These are phyloP conservation scores for Zophobas atratus DNA, from an alignment of 1,140 invertebrate genomes.

Conservation along the genomic window DNA sequence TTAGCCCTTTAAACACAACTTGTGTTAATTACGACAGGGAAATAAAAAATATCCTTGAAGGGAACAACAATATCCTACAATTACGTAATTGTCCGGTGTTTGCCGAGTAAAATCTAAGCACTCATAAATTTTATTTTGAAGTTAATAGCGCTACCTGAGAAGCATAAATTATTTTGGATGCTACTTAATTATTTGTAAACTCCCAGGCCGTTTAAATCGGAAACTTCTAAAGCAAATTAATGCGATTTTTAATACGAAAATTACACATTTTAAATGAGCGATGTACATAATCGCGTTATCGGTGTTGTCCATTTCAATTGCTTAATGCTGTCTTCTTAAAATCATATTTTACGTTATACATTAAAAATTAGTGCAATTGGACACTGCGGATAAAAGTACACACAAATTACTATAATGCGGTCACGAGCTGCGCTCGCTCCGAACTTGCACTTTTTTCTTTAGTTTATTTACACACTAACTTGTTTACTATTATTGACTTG, in stretches of 20 bases:
- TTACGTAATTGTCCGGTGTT: not conserved
- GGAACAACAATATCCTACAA: not conserved
- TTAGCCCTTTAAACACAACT: not conserved
- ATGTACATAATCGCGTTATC: not conserved
- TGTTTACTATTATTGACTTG: too few relatives aligned
- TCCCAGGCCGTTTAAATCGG: not conserved
- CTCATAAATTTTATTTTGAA: not conserved
- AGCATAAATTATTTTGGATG: not conserved
- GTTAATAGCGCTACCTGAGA: not conserved
- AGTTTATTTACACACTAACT: too few relatives aligned
- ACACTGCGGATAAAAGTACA: too few relatives aligned
- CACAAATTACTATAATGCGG: too few relatives aligned
- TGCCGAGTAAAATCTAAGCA: not conserved
- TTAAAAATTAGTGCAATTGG: too few relatives aligned
- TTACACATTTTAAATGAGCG: not conserved
- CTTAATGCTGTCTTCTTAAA: too few relatives aligned
- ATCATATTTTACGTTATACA: too few relatives aligned
- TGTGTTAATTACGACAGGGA: not conserved
- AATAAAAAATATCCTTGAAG: not conserved
- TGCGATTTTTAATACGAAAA: not conserved
- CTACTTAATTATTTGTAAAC: slow-evolving; percentile 3
- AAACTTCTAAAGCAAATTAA: not conserved
- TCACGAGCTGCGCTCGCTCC: too few relatives aligned
- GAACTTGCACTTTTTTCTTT: too few relatives aligned
- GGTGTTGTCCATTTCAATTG: too few relatives aligned